A percentile compares a stretch with the other conserved stretches of the same genome.
phyloP scores from a whole-genome alignment of 1,140 invertebrate species.

The Lucilia sericata region DNA sequence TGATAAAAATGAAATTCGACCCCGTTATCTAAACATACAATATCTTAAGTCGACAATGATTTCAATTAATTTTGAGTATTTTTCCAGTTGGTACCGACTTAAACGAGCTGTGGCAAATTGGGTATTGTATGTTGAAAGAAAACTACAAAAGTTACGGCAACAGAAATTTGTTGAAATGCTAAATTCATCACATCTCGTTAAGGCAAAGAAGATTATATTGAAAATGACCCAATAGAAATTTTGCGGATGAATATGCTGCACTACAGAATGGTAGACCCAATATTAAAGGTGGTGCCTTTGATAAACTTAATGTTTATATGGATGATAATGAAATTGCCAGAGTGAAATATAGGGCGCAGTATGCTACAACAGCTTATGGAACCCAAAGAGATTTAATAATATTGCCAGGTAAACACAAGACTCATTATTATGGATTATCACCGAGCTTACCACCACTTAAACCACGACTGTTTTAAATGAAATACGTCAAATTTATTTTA shows the following conservation, averaged over 20 bases:
- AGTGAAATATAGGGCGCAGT: background rate
- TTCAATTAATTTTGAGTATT: background rate
- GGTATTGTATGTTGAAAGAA: background rate
- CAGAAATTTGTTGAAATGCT: background rate
- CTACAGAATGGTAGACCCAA: background rate
- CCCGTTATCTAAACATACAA: background rate
- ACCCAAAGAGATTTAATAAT: conserved; percentile 19
- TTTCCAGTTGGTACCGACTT: conserved; percentile 13
- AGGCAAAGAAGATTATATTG: conserved; percentile 11
- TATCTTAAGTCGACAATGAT: background rate
- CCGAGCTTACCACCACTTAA: conserved; percentile 25
- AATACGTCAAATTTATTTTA: conserved; percentile 9
- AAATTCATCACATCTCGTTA: background rate
- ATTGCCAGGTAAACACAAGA: conserved; percentile 53
- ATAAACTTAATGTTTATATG: conserved; percentile 29
- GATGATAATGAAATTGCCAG: conserved; percentile 19
- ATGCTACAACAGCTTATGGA: background rate
- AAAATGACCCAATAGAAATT: background rate
- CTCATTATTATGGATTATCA: conserved; percentile 47
- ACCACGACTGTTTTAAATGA: conserved; percentile 33
- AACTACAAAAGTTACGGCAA: background rate
- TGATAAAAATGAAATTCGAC: background rate
- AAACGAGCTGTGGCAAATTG: background rate
- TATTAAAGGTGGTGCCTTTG: background rate
- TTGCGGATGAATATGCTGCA: conserved; percentile 4